Evolutionary conservation across 2,113 vertebrate genomes (phyloP), one percentile per base, ranked within the genome.

Genomic region (Podarcis cretensis): DNA sequence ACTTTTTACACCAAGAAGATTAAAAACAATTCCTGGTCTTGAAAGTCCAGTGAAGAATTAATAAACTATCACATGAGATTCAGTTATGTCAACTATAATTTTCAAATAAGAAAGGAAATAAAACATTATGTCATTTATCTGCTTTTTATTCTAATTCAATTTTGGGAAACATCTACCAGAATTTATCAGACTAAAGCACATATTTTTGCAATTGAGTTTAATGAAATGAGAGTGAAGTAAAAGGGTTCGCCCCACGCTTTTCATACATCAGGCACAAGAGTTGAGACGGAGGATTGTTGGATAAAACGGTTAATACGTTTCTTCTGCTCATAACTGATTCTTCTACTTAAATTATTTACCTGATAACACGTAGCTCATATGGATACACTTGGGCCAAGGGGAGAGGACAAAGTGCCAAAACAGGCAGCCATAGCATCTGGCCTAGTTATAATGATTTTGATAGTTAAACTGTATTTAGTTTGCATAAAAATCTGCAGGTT

Each of bases 151-250:
- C 83, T 27, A 87, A 91, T 3, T 66, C 82, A 30, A 5, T 76
- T 92, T 69, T 90, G 66, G 16, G 5, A 91, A 89, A 74, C 4
- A 82, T 83, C 12, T 69, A 25, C 54, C 86, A 75, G 32, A 35
- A 89, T 87, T 91, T 92, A 88, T 87, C 83, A 88, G 43, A 14
- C 76, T 89, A 90, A 94, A 83, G 9, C 0, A 48, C 1, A 4
- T 25, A n/a, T 1, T 90, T 91, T 68, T 71, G 16, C 74, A 77
- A 37, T 16, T 30, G 81, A 75, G 86, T 73, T 25, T 54, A 40
- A 32, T 87, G 86, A 69, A 80, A 71, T 54, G 18, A 20, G 27
- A 74, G 16, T 74, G 71, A 85, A 85, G 57, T 74, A 35, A 84
- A 69, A 16, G n/a, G 13, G 69, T 30, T 75, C 48, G 48, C 48